Conservation (phyloP, 1,140 invertebrate species). For the Zelostemma sp. region DNA sequence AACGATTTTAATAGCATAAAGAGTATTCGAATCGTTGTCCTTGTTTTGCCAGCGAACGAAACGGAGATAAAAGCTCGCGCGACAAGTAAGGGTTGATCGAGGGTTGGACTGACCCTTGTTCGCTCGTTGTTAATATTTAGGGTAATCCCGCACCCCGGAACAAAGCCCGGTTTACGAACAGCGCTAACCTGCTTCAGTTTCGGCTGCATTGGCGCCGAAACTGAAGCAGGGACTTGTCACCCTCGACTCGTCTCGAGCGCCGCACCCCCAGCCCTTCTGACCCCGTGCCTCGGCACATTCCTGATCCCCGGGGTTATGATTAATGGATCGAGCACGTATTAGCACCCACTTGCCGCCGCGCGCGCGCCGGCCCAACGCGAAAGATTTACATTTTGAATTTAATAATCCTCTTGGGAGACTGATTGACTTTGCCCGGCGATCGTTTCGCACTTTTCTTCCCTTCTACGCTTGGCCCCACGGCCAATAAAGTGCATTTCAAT, state of each 20-base stretch:
- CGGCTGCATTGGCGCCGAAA: conserved; percentile 27
- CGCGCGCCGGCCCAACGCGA: conserved; percentile 28
- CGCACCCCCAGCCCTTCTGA: conserved; percentile 20
- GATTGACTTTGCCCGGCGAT: conserved; percentile 50
- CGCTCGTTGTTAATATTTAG: conserved; percentile 67
- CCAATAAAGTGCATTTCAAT: no score
- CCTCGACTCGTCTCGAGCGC: conserved; percentile 26
- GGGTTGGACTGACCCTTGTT: conserved; percentile 62
- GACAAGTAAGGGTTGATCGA: conserved; percentile 46
- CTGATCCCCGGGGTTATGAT: conserved; percentile 58
- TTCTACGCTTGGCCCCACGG: no score
- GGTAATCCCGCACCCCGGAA: conserved; percentile 59
- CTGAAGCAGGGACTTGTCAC: conserved; percentile 32
- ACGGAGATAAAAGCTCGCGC: conserved; percentile 36
- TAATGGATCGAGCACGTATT: conserved; percentile 65
- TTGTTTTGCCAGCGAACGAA: conserved; percentile 43
- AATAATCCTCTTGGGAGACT: conserved; percentile 60
- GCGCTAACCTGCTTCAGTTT: conserved; percentile 63
- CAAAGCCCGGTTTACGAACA: conserved; percentile 53
- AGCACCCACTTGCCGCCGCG: conserved; percentile 59
- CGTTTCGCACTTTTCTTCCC: no score
- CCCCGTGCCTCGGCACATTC: conserved; percentile 10
- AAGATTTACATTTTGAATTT: conserved; percentile 64
- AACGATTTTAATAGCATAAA: conserved; percentile 31
- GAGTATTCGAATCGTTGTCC: conserved; percentile 32